phyloP scores from a whole-genome alignment of 2,888 invertebrate species.

The Heteromyza rotundicornis region DNA sequence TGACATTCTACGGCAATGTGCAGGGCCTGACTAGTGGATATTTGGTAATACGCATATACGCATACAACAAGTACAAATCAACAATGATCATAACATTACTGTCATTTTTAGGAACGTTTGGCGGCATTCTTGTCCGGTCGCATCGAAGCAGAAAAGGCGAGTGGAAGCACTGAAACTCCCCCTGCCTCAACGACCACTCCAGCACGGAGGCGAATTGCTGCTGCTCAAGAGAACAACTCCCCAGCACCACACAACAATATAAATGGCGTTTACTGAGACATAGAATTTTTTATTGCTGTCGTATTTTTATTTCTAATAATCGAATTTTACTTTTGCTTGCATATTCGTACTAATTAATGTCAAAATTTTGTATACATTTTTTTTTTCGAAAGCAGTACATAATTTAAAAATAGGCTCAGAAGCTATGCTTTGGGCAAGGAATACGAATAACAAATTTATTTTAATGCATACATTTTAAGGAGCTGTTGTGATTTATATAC shows the following conservation, averaged over 20 bases:
- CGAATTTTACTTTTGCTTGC: conserved; percentile 51
- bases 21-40: conserved; percentile 53
- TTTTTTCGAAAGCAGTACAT: no score
- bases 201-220: conserved; percentile 58
- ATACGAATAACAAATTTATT: no score
- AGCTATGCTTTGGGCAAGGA: no score
- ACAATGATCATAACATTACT: conserved; percentile 14
- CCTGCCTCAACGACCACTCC: conserved; percentile 63
- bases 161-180: conserved; percentile 48
- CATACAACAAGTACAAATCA: no score
- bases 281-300: conserved; percentile 51
- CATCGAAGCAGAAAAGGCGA: conserved; percentile 69
- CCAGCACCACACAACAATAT: conserved; percentile 58
- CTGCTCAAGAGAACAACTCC: conserved; percentile 45
- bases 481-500: no score
- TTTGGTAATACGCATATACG: conserved; percentile 46
- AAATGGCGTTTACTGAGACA: conserved; percentile 61
- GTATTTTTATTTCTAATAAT: conserved; percentile 56
- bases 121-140: conserved; percentile 73
- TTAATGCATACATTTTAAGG: no score
- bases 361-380: no score
- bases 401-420: no score
- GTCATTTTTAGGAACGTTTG: conserved; percentile 70
- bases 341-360: conserved; percentile 42
- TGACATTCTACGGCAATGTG: conserved; percentile 50